Base-by-base conservation (phyloP, 2,888 invertebrate species). In the Hylaea fasciaria region DNA sequence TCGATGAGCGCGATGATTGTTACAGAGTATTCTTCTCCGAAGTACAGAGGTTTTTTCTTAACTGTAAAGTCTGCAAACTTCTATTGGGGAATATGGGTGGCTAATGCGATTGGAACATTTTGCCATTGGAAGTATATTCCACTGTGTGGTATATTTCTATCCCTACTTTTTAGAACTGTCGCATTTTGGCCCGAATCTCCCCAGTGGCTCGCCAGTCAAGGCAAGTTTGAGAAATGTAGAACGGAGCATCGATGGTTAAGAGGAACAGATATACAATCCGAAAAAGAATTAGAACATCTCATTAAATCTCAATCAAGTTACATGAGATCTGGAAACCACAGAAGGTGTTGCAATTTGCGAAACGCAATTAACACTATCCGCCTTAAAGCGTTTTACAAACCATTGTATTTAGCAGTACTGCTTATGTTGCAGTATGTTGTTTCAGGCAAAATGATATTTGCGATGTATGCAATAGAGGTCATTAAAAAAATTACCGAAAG, bases 81-180 rank as follows among this genome's bases (percentile, higher is more conserved):
- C 1, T 65, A 58, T n/a, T 72, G 72, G 71, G 74, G 73, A 5
- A 43, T 73, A 7, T 76, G 73, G 71, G 60, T 67, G 2, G 56
- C 74, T 0, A 76, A 77, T 22, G 65, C 69, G 2, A 69, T 75
- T 10, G 77, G 76, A 2, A 73, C 73, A 0, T 70, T 68, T 46
- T 65, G 56, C 8, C 41, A 67, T 49, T 74, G 75, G 74, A 76
- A 56, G 22, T 65, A 63, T 39, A 71, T 74, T 13, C 53, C 70
- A 12, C 14, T 71, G 10, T n/a, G 69, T 0, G 69, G 66, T 0
- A 55, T 69, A 4, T 10, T 67, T 0, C 29, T 52, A 7, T 57
- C 65, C 8, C 0, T 54, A 0, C 69, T 61, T 22, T 54, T 56
- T 0, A 58, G 67, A 4, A 58, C 63, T 0, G 53, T 58, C 0